Base-by-base conservation (phyloP, 2,797 vertebrate species). In the Myotis myotis region DNA sequence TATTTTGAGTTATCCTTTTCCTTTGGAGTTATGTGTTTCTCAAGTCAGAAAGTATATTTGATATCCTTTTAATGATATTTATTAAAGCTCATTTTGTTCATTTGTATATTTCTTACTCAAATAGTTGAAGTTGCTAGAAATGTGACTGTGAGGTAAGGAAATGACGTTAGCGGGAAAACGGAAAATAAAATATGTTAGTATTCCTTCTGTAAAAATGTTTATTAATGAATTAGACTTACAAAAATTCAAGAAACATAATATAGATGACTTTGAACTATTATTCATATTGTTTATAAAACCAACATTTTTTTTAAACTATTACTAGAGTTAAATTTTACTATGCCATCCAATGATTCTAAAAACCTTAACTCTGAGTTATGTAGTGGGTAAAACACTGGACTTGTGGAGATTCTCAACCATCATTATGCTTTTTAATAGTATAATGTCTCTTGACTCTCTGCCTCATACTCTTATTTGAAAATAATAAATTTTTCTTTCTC, bases 111-210 rank as follows among this genome's bases (percentile, higher is more conserved):
- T 86, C 57, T 87, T 83, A 74, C 33, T 57, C 15, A 84, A 49
- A 55, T 92, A 36, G 60, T 89, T 86, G 15, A 96, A 94, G 17
- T 85, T 91, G n/a, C 44, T 93, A 80, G n/a, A 84, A 87, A 87
- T 88, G 22, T 71, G 10, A 87, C 9, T 75, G 8, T 55, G 11
- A 47, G 38, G 23, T 79, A 70, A 60, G n/a, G 47, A 47, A 71
- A 23, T 72, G 19, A 36, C 49, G 12, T 49, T 70, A 72, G 30
- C 44, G 80, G 55, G 33, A 91, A 76, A 89, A 60, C 36, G 47
- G 11, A 78, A 90, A 86, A 53, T 78, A 66, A 96, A 80, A 74
- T 81, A 8, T 5, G 15, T 22, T 74, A 71, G 11, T 22, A 55
- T 80, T 74, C 20, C 17, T 72, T 94, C 12, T 79, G 38, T 68